A percentile compares a stretch with the other conserved stretches of the same genome.
Evolutionary conservation across 2,797 vertebrate genomes (phyloP).

Genomic region (Vespertilio murinus): DNA sequence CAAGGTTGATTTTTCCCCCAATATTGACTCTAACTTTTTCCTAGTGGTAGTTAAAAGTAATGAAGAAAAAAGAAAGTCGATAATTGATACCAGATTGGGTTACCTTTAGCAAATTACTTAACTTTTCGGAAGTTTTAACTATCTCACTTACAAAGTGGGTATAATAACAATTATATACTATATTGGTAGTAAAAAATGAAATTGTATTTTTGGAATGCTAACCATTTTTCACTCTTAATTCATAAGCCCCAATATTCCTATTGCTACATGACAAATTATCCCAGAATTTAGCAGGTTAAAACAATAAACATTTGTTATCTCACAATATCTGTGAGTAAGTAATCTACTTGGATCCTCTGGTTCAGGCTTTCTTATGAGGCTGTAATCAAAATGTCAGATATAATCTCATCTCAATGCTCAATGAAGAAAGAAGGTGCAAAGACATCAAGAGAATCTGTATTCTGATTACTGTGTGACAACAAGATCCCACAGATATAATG

Average conservation of each 20-base stretch:
- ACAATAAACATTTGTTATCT: not conserved
- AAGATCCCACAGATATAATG: not conserved
- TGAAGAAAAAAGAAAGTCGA: not conserved
- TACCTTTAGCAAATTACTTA: not conserved
- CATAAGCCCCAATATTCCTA: not conserved
- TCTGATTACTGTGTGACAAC: not conserved
- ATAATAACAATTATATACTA: not conserved
- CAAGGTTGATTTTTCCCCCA: not conserved
- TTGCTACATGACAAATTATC: not conserved
- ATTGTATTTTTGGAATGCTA: not conserved
- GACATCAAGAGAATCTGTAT: not conserved
- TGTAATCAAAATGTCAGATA: not conserved
- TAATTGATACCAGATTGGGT: not conserved
- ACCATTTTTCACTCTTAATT: not conserved
- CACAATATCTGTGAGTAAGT: not conserved
- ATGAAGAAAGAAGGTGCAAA: not conserved
- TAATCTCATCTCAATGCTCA: not conserved
- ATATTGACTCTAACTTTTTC: not conserved
- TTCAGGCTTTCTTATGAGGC: not conserved
- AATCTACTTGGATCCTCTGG: not conserved
- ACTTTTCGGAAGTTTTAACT: not conserved
- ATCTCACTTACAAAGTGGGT: not conserved
- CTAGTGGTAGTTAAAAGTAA: not conserved
- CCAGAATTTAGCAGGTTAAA: not conserved
- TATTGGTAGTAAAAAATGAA: not conserved